Evolutionary conservation across 1,140 invertebrate genomes (phyloP).

Genomic region (Xylocopa sonorina): DNA sequence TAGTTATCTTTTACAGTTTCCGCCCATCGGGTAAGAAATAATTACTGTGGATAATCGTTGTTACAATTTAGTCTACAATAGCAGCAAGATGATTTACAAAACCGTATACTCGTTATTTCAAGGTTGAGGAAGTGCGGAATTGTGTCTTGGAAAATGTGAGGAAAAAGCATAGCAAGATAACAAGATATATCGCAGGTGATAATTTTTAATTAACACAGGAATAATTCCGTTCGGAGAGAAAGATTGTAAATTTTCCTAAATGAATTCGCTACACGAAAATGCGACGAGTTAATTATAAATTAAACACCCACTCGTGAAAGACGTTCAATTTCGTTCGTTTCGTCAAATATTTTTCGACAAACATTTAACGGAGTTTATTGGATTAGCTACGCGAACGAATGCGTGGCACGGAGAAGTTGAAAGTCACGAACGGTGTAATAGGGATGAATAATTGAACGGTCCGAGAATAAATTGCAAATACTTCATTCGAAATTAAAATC

Average conservation of each 20-base stretch:
- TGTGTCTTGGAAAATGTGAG: background rate
- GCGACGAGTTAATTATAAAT: background rate
- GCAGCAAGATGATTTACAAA: no score
- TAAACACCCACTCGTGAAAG: background rate
- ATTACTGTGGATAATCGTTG: no score
- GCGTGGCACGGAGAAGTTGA: background rate
- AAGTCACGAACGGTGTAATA: background rate
- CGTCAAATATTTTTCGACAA: conserved; percentile 21
- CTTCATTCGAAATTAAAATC: conserved; percentile 35
- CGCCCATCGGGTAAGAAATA: background rate
- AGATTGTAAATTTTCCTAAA: background rate
- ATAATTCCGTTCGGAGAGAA: background rate
- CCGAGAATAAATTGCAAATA: conserved; percentile 31
- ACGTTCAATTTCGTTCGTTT: background rate
- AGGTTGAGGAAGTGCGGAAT: background rate
- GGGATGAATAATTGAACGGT: conserved; percentile 27
- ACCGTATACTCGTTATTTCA: background rate
- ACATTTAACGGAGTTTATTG: conserved; percentile 15
- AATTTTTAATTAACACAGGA: background rate
- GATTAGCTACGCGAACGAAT: background rate
- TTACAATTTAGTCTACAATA: no score
- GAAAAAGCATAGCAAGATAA: background rate
- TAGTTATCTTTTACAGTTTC: background rate
- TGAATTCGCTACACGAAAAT: background rate
- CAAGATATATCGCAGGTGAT: background rate